phyloP scores from a whole-genome alignment of 2,113 vertebrate species.

The Notothenia coriiceps region DNA sequence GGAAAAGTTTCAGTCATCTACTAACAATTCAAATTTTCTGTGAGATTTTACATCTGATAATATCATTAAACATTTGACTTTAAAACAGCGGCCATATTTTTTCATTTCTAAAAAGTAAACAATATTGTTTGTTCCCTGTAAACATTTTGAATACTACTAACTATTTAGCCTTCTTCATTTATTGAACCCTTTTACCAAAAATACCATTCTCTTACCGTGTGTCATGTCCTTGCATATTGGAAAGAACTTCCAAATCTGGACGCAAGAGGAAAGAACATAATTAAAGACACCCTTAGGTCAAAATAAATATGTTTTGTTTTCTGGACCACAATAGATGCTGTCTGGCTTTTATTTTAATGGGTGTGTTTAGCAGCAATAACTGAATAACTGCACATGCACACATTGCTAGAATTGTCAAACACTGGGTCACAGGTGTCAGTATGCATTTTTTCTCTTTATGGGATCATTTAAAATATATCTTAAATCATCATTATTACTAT shows the following conservation, averaged over 20 bases:
- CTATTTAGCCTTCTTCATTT: slow-evolving; percentile 14
- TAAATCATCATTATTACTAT: slow-evolving; percentile 31
- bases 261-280: slow-evolving; percentile 44
- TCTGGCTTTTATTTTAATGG: slow-evolving; percentile 67
- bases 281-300: slow-evolving; percentile 64
- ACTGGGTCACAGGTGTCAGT: slow-evolving; percentile 42
- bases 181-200: slow-evolving; percentile 29
- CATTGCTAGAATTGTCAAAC: slow-evolving; percentile 50
- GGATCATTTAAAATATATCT: slow-evolving; percentile 17
- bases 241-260: slow-evolving; percentile 61
- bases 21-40: slow-evolving; percentile 12
- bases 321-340: slow-evolving; percentile 62
- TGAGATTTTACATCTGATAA: slow-evolving; percentile 9
- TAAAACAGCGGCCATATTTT: neutral
- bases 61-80: slow-evolving; percentile 30
- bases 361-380: slow-evolving; percentile 65
- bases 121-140: neutral
- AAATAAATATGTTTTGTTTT: slow-evolving; percentile 70
- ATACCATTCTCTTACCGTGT: slow-evolving; percentile 19
- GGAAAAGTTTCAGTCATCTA: slow-evolving; percentile 40
- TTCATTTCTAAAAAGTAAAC: neutral
- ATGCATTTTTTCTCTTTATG: slow-evolving; percentile 19
- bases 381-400: slow-evolving; percentile 55
- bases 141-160: slow-evolving; percentile 15
- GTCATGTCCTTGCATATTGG: slow-evolving; percentile 48